Conservation (phyloP, 2,113 vertebrate genomes). For the Heliornis fulica region DNA sequence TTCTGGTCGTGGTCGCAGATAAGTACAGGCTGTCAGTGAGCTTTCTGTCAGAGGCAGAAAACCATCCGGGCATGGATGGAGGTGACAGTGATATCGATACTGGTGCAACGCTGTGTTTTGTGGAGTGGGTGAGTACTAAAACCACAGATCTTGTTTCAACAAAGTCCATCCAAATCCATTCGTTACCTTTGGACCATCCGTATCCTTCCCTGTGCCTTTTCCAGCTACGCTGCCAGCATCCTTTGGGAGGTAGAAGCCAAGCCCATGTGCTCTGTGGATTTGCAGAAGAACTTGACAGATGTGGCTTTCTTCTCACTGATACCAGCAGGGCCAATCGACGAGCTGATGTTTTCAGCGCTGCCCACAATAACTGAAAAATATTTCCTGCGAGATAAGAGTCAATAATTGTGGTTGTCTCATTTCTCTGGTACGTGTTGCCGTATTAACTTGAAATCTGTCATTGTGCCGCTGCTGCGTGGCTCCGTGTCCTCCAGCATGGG, state of each 20-base stretch:
- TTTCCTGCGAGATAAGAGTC: not conserved
- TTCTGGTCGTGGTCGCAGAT: too few relatives aligned
- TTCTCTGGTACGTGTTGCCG: not conserved
- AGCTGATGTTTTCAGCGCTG: not conserved
- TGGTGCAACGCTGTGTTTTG: fast-evolving
- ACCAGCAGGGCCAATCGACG: not conserved
- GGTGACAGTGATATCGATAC: not conserved
- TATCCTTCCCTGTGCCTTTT: not conserved
- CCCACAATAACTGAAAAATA: conserved; percentile 60
- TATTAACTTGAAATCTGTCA: not conserved
- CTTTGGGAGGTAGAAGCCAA: not conserved
- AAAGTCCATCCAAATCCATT: not conserved
- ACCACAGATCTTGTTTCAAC: fast-evolving
- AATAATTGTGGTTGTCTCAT: conserved; percentile 14
- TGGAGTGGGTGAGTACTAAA: not conserved
- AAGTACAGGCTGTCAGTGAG: too few relatives aligned
- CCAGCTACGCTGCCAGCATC: not conserved
- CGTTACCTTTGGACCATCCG: fast-evolving
- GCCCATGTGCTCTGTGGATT: not conserved
- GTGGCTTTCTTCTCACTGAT: not conserved
- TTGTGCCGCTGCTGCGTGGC: not conserved
- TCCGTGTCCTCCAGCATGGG: not conserved
- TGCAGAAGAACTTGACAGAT: not conserved
- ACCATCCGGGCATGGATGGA: not conserved
- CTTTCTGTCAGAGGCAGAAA: too few relatives aligned